Evolutionary conservation across 2,888 invertebrate genomes (phyloP), one percentile per base, ranked within the genome.

Genomic region (Leptopilina drosophilae): DNA sequence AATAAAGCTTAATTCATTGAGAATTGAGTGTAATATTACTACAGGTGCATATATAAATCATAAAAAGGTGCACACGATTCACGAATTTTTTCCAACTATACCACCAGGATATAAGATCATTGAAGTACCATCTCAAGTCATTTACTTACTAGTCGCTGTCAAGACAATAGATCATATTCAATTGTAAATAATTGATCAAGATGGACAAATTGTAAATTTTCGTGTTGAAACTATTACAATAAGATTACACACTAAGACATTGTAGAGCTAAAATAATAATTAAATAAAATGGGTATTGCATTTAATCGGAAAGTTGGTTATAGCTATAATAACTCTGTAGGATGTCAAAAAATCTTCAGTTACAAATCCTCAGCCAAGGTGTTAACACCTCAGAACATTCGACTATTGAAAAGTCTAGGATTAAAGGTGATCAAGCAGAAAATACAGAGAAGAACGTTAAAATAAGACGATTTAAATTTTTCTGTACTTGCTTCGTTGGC

Each of bases 41-140:
- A n/a, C 49, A 14, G 75, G 56, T 26, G 64, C 78, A 11, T 73
- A 73, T 26, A 46, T 78, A 11, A 78, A 78, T 33, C n/a, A 64
- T 20, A n/a, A 73, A 15, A 78, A 78, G 15, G 64, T 64, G 2
- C 65, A 64, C 14, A 53, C 78, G 3, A 40, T 69, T 73, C 42
- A 59, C 46, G 53, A 66, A 59, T 85, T 59, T 59, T 59, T 59
- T 59, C 59, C 59, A 5, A 59, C 6, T n/a, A 6, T 59, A n/a
- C 59, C 59, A 14, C 88, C 89, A 20, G 90, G 91, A 11, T 91
- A 87, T 88, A 88, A 88, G 85, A 77, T 83, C 7, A 84, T 88
- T 75, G 90, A 90, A 81, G 85, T 85, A n/a, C 89, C 83, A 40
- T 76, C 80, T 33, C 79, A 59, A 7, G 59, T 59, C 14, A 59